These are phyloP conservation scores for Formicarius rufipectus DNA, from an alignment of 2,113 vertebrate genomes.

Conservation along the genomic window DNA sequence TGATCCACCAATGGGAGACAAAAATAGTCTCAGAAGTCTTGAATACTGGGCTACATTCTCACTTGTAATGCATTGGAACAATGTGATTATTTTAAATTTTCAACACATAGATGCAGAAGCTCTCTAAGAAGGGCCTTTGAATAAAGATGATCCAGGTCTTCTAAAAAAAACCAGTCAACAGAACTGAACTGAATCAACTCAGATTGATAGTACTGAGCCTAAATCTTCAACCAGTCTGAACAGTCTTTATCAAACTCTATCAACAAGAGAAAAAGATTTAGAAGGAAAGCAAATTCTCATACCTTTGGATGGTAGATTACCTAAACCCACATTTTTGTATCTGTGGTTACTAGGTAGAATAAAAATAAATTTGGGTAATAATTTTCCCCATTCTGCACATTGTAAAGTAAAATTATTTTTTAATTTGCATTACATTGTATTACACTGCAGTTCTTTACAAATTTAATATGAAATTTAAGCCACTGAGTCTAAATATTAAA, in stretches of 20 bases:
- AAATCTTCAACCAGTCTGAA: not conserved
- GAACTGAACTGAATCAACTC: not conserved
- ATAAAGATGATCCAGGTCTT: not conserved
- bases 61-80: not conserved
- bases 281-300: conserved; percentile 13
- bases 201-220: not conserved
- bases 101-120: not conserved
- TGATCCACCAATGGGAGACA: not conserved
- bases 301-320: not conserved
- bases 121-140: not conserved
- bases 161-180: not conserved
- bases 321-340: not conserved
- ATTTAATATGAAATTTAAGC: conserved; percentile 44
- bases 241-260: not conserved
- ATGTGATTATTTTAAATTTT: not conserved
- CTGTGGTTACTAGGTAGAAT: conserved; percentile 24
- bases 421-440: conserved; percentile 61
- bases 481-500: conserved; percentile 35
- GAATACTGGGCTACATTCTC: not conserved
- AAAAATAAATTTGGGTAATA: conserved; percentile 60
- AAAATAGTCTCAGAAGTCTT: not conserved
- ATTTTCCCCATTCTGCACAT: conserved; percentile 41
- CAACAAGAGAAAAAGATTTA: not conserved
- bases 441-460: conserved; percentile 59
- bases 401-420: conserved; percentile 57